Base-by-base conservation (phyloP, 2,888 invertebrate species). In the Dioctria rufipes region DNA sequence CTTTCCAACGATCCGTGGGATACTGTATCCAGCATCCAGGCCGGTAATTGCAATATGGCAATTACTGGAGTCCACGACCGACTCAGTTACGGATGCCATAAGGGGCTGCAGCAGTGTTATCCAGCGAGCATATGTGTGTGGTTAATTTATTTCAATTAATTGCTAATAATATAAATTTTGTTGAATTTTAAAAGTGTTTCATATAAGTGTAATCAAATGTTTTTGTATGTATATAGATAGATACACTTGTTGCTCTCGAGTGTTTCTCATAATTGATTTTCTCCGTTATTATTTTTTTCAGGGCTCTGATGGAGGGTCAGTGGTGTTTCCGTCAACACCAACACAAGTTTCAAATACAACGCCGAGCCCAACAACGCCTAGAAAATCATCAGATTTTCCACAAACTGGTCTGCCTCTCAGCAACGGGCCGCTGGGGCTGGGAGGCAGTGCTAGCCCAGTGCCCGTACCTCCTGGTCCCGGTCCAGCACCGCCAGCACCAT, bases 271-370 rank as follows among this genome's bases (percentile, higher is more conserved):
- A 3, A 58, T 73, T 60, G 60, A 51, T 79, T 6, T 61, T 63
- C 83, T 67, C 79, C 71, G 2, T 25, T 83, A 81, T 80, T 84
- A 84, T 85, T 86, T 84, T 82, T 90, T 91, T 13, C 90, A 94
- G 93, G 93, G 94, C 89, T 94, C 94, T 90, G 94, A 94, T 91
- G 93, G 93, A 90, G 93, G 93, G 89, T 93, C 93, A 89, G 92
- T 92, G 88, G 92, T 92, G 88, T 94, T 93, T 88, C 91, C 92
- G 87, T 90, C 92, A 86, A 91, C 93, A 87, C 92, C 93, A 88
- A 87, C 87, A 85, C 88, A 87, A 85, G 85, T 88, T 84, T 85
- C 87, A 84, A 85, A 86, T 83, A 86, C 88, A 83, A 86, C 88
- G 83, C 86, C 87, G 83, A 92, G 89, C 86, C 92, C 94, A 88